Evolutionary conservation across 2,888 invertebrate genomes (phyloP), one percentile per base, ranked within the genome.

Genomic region (Dastarcus helophoroides): DNA sequence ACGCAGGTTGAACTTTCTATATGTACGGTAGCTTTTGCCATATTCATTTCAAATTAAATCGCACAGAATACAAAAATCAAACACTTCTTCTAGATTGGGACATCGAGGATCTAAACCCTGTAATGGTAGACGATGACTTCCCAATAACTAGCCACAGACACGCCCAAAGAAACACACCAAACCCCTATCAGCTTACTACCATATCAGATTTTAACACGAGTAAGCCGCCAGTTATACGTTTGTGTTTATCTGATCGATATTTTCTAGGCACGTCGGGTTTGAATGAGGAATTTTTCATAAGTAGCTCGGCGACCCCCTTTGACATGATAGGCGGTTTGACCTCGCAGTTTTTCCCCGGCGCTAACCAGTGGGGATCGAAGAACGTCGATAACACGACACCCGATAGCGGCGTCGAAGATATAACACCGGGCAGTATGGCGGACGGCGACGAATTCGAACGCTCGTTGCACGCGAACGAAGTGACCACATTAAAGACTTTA

Each of bases 301-400:
- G 77, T 43, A 76, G 79, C 36, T 78, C 79, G 16, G 71, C 75
- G 38, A 69, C 74, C 32, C 79, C 79, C n/a, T 80, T 80, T 59
- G 76, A 79, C 55, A 56, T 62, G 32, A 58, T 56, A 32, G 68
- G 68, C 40, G 66, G 66, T 47, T 55, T 68, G 23, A 69, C 68
- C 36, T 77, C 76, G 51, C 78, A 79, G 60, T 79, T 79, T 64
- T 79, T 79, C 64, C 79, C 79, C 19, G 79, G 79, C 29, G 64
- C 65, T 26, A 37, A 40, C n/a, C 36, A 39, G 23, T 56, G 56
- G 53, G 21, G 57, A 44, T 30, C 54, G 47, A 25, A 47, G 46
- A 42, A 33, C 39, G 51, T 54, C 15, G 58, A 58, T 22, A 62
- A 70, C 50, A 67, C 68, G 5, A 74, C 73, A 0, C 73, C 73